Percentiles rank a stretch among this genome's conserved stretches.
phyloP scores from a whole-genome alignment of 92 coral and sea anemone species.

The Epizoanthus fatuus region DNA sequence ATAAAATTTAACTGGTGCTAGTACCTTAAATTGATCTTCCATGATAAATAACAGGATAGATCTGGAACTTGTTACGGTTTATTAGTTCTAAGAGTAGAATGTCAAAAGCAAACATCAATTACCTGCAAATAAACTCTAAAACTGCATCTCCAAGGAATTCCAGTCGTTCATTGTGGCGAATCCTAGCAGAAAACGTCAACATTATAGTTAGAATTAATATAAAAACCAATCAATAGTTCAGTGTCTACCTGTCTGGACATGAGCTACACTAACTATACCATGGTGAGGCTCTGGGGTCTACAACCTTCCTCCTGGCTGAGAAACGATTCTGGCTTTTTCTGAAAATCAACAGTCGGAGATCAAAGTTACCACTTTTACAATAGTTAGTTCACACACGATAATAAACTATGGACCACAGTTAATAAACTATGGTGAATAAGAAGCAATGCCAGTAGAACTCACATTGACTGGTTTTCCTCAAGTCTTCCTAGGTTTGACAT shows the following conservation, averaged over 20 bases:
- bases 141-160: constrained; percentile 99
- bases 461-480: constrained; percentile 97
- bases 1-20: too few species aligned
- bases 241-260: constrained; percentile 4
- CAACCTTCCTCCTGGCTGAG: constrained; percentile 29
- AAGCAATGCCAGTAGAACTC: constrained; percentile 34
- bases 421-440: background rate
- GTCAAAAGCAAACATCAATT: background rate
- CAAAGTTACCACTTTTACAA: background rate
- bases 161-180: constrained; percentile 97
- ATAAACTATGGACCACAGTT: background rate
- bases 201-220: background rate
- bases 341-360: constrained; percentile 29
- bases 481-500: constrained; percentile 98
- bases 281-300: constrained; percentile 18
- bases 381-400: background rate
- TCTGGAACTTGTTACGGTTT: too few species aligned
- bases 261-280: background rate
- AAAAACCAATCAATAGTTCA: background rate
- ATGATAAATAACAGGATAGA: too few species aligned
- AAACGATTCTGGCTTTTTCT: constrained; percentile 6
- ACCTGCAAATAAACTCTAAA: constrained; percentile 93
- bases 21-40: too few species aligned
- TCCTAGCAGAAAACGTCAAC: constrained; percentile 58
- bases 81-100: too few species aligned